A percentile compares a stretch with the other conserved stretches of the same genome.
Conservation (phyloP, 2,113 vertebrate genomes). For the Scartelaos histophorus region DNA sequence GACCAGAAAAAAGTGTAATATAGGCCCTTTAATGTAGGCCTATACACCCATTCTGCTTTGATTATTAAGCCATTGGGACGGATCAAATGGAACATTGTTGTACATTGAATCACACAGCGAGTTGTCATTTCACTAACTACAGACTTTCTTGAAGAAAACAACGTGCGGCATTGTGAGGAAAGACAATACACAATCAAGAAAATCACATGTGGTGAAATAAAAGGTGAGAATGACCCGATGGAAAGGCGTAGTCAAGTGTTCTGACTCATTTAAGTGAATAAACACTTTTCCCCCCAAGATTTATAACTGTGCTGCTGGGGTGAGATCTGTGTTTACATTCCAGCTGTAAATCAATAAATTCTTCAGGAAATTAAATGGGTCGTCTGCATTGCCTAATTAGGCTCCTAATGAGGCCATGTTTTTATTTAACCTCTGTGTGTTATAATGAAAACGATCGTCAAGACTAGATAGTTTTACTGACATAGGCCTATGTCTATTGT, state of each 20-base stretch:
- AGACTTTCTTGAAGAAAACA: background rate
- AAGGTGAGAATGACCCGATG: background rate
- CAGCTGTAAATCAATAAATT: conserved; percentile 15
- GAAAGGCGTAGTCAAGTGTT: background rate
- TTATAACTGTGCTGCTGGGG: background rate
- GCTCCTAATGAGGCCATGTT: background rate
- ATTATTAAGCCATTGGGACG: background rate
- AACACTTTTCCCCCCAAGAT: background rate
- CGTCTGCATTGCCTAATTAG: conserved; percentile 25
- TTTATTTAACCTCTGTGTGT: background rate
- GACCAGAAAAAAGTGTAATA: background rate
- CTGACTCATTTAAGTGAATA: background rate
- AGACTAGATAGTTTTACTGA: background rate
- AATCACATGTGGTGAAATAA: background rate
- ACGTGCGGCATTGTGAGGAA: background rate
- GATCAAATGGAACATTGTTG: background rate
- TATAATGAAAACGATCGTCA: background rate
- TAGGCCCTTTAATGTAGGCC: background rate
- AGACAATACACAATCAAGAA: conserved; percentile 6
- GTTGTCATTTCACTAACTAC: background rate
- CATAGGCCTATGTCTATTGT: background rate
- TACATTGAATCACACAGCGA: background rate
- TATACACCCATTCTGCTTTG: background rate
- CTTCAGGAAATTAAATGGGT: conserved; percentile 37
- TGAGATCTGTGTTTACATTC: conserved; percentile 21